Conservation (phyloP, 2,113 vertebrate species). For the Callopanchax toddi region DNA sequence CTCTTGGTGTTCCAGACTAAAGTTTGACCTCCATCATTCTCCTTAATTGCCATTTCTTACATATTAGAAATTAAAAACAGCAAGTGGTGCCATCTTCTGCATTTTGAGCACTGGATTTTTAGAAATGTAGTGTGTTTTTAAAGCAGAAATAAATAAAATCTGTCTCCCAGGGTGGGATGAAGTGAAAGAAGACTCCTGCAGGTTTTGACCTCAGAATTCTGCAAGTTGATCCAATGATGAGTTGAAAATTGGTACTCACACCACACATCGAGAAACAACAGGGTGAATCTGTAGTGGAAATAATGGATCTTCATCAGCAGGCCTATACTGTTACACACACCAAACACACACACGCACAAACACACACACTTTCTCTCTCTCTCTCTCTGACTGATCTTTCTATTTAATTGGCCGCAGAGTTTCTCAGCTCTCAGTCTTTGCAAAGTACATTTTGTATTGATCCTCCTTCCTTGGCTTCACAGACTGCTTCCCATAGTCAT, state of each 20-base stretch:
- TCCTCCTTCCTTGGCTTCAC: conserved; percentile 60
- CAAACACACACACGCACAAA: too few species aligned
- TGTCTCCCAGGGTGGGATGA: neutral
- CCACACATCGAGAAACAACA: conserved; percentile 13
- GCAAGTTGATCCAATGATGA: conserved; percentile 2
- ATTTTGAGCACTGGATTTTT: neutral
- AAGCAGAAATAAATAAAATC: neutral
- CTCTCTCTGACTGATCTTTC: conserved; percentile 45
- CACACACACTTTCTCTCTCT: conserved; percentile 8
- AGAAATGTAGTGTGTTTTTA: neutral
- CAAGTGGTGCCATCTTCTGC: neutral
- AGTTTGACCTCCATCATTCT: neutral
- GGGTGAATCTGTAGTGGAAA: conserved; percentile 28
- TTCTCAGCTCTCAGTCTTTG: conserved; percentile 64
- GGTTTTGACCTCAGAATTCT: conserved; percentile 33
- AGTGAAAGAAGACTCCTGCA: conserved; percentile 8
- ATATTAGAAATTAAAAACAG: neutral
- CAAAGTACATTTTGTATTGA: conserved; percentile 77
- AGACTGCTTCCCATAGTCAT: conserved; percentile 70
- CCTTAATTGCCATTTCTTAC: neutral
- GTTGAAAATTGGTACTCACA: conserved; percentile 8
- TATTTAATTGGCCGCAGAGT: conserved; percentile 72
- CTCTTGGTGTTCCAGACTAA: neutral
- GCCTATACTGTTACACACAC: conserved; percentile 17
- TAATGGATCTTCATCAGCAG: conserved; percentile 52